Evolutionary conservation across 2,797 vertebrate species (phyloP).

Genomic region (Mallotus villosus): DNA sequence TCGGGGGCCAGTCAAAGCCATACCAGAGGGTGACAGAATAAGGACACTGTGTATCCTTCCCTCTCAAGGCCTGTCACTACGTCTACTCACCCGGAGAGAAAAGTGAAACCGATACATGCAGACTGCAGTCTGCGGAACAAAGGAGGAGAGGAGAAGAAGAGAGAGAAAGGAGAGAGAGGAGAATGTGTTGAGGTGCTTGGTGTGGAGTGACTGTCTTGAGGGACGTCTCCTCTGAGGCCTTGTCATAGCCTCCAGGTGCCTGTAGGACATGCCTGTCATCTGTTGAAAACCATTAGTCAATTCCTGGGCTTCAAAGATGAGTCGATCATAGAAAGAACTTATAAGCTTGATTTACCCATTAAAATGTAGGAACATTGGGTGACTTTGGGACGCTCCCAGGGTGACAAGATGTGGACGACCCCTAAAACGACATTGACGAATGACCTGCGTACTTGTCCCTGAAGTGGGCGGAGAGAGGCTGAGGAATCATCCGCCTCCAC

Average conservation of each 20-base stretch:
- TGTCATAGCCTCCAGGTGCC: neutral
- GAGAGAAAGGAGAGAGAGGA: conserved; percentile 14
- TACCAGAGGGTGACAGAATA: conserved; percentile 75
- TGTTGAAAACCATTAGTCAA: neutral
- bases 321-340: neutral
- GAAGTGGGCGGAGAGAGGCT: conserved; percentile 35
- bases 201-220: neutral
- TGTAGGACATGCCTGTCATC: neutral
- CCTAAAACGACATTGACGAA: conserved; percentile 45
- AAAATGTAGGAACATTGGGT: neutral
- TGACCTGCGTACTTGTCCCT: conserved; percentile 48
- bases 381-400: neutral
- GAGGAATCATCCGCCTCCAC: conserved; percentile 55
- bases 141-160: conserved; percentile 6
- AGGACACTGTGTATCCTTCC: conserved; percentile 67
- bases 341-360: neutral
- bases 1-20: conserved; percentile 67
- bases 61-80: conserved; percentile 15
- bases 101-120: conserved; percentile 16
- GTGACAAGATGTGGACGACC: neutral
- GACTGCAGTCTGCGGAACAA: conserved; percentile 12
- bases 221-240: conserved; percentile 3
- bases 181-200: neutral
- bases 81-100: conserved; percentile 25
- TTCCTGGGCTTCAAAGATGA: neutral